Base-by-base conservation (phyloP, 2,888 invertebrate species). In the Campoplex capitator region DNA sequence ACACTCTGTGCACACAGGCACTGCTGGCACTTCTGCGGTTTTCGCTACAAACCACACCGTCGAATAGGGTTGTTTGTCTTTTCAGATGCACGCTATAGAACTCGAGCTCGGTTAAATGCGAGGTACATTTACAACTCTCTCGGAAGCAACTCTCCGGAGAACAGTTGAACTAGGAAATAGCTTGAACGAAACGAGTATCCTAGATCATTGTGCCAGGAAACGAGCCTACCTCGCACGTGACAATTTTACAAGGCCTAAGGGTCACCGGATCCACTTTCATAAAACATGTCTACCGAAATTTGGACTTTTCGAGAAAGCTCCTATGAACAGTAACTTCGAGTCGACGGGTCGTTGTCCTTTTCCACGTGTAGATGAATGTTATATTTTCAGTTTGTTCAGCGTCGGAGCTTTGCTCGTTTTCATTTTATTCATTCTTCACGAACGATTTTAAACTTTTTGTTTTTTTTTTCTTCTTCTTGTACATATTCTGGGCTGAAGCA, bases 81-180 rank as follows among this genome's bases (percentile, higher is more conserved):
- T 54, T 73, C 58, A 58, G 28, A 58, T 58, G 28, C 32, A 3
- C 32, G 32, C 16, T 62, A 32, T 16, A n/a, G 11, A 42, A 38
- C 56, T 74, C n/a, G 11, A 38, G 9, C 32, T 56, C 74, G 11
- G 35, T 58, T 56, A 23, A 38, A 23, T 28, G 56, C n/a, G 35
- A 42, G 42, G 42, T 23, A 74, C 54, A 74, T 58, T 74, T 74
- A 56, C 56, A 74, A 74, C 74, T 8, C 56, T 56, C 56, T 42
- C 56, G 42, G 74, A 56, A 13, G 42, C 74, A 56, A 16, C 56
- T 74, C 56, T 38, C 56, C 74, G 48, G 74, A 74, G 56, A 58
- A 58, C 74, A 74, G 58, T 74, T 74, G n/a, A 38, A 74, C 58
- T 38, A 35, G 56, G 51, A 51, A 73, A 54, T 51, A 32, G 73